These are phyloP conservation scores for Mobula birostris DNA, from an alignment of 2,113 vertebrate species.

Conservation along the genomic window DNA sequence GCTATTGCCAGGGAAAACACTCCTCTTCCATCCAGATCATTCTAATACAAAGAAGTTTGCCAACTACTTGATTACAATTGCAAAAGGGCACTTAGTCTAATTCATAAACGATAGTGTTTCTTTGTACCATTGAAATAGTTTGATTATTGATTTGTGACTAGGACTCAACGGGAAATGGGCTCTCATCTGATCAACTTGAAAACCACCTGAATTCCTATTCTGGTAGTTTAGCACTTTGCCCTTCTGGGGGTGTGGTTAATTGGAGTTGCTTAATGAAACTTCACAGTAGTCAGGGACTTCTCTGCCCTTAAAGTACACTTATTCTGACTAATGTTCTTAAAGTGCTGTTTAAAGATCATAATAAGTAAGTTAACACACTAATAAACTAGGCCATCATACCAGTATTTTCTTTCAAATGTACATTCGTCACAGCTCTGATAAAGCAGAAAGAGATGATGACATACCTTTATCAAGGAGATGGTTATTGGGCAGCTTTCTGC, in stretches of 20 bases:
- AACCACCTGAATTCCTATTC: not conserved
- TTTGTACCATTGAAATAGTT: not conserved
- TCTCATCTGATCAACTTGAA: not conserved
- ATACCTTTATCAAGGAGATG: not conserved
- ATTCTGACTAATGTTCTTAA: not conserved
- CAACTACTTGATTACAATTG: not conserved
- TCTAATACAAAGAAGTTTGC: not conserved
- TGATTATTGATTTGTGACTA: not conserved
- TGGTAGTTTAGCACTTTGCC: not conserved
- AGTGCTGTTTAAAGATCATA: not conserved
- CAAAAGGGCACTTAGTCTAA: too few relatives aligned
- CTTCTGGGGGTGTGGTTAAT: not conserved
- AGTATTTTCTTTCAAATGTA: not conserved
- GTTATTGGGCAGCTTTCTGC: not conserved
- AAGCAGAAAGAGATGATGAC: not conserved
- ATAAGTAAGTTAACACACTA: not conserved
- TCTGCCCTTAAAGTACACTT: not conserved
- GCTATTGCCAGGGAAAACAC: not conserved
- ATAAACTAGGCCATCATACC: not conserved
- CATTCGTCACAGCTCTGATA: not conserved
- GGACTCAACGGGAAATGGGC: not conserved
- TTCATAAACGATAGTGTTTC: not conserved
- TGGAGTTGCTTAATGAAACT: not conserved
- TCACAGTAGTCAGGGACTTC: not conserved
- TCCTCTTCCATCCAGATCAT: not conserved